Evolutionary conservation across 2,888 invertebrate species (phyloP), one percentile per base, ranked within the genome.

Genomic region (Orthonevra nobilis): DNA sequence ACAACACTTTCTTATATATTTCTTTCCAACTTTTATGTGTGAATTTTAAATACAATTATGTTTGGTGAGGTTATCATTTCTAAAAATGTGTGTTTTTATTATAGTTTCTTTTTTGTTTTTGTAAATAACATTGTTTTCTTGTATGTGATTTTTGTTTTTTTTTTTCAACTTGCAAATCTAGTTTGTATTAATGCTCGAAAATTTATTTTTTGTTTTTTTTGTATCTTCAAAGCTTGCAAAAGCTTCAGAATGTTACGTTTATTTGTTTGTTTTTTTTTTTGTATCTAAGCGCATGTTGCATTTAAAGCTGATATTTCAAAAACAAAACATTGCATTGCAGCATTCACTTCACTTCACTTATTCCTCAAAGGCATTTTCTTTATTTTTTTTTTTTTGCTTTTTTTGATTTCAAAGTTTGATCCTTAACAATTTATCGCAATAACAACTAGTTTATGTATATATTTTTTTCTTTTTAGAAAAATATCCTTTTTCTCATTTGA

Each of bases 101-200:
- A 19, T 61, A 30, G 5, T 14, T 15, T 4, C 10, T 38, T 36
- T 68, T 34, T 36, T 14, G 15, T 19, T 46, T 38, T 28, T 58
- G 77, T 77, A 77, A 77, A 77, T 77, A 77, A 72, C 48, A 32
- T 77, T 60, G 58, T n/a, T n/a, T n/a, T n/a, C n/a, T n/a, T n/a
- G n/a, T n/a, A n/a, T n/a, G n/a, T n/a, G n/a, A n/a, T n/a, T n/a
- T n/a, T n/a, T n/a, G n/a, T n/a, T n/a, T n/a, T n/a, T 2, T 42
- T 58, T 48, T 44, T 30, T 54, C 46, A 54, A 70, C 28, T 54
- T 48, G 20, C 70, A 52, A 50, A 64, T 73, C 30, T 56, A 60
- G 9, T 30, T 46, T 17, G 30, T 44, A 7, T 42, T 50, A 14
- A 5, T n/a, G 32, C 5, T 5, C 23, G 5, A 4, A 23, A 3